A percentile compares a stretch with the other conserved stretches of the same genome.
Conservation (phyloP, 1,140 invertebrate species). For the Caenorhabditis elegans region DNA sequence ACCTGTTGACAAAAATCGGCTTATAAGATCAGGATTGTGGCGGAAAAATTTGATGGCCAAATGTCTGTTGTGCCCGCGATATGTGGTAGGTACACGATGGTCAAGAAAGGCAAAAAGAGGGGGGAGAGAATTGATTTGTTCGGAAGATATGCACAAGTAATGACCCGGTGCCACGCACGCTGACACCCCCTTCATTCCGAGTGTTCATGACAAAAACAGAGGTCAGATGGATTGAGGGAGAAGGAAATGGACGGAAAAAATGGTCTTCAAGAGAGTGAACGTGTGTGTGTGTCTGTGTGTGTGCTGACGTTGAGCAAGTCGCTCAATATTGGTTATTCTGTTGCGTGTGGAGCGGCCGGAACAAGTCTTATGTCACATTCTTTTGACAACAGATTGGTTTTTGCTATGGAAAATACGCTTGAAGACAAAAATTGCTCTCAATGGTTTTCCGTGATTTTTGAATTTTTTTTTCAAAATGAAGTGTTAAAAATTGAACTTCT, state of each 20-base stretch:
- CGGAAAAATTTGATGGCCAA: background rate
- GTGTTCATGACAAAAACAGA: background rate
- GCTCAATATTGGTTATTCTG: constrained; percentile 1
- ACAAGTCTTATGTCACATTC: background rate
- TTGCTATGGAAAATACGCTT: too few relatives aligned
- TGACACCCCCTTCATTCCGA: background rate
- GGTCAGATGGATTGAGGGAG: background rate
- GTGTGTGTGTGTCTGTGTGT: too few relatives aligned
- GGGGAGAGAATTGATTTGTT: background rate
- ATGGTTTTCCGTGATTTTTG: too few relatives aligned
- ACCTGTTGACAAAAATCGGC: background rate
- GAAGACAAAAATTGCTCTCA: too few relatives aligned
- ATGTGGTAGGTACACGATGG: background rate
- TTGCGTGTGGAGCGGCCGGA: background rate
- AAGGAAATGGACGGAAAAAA: background rate
- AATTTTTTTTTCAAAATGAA: too few relatives aligned
- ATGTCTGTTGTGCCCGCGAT: too few relatives aligned
- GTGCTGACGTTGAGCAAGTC: background rate
- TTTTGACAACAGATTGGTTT: background rate
- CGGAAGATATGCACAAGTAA: constrained; percentile 8
- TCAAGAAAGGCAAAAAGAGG: background rate
- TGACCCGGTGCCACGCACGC: constrained; percentile 19
- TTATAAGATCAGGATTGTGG: background rate
- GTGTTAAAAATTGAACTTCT: too few relatives aligned
- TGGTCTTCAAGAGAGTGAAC: background rate